Evolutionary conservation across 2,888 invertebrate genomes (phyloP).

Genomic region (Hypercompe scribonia): DNA sequence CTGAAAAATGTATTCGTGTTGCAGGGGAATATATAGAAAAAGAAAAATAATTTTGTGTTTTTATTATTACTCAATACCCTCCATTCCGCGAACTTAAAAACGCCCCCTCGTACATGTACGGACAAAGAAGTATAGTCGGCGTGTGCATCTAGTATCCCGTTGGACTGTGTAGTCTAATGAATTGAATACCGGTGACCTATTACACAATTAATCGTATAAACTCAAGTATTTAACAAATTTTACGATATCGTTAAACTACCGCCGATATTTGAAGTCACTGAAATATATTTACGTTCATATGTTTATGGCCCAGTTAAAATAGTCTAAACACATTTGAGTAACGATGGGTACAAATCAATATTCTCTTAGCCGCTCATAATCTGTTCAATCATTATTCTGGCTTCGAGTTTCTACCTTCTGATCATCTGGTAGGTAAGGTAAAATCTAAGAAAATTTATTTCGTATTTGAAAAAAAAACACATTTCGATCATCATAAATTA

Average conservation of each 20-base stretch:
- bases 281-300: constrained; percentile 17
- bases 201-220: constrained; percentile 21
- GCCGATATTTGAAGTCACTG: constrained; percentile 18
- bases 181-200: constrained; percentile 1
- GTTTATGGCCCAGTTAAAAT: constrained; percentile 20
- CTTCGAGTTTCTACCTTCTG: not conserved
- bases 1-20: too few species aligned
- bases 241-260: constrained; percentile 22
- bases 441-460: not conserved
- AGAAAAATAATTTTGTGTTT: too few species aligned
- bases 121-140: too few species aligned
- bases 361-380: not conserved
- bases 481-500: too few species aligned
- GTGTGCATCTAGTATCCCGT: too few species aligned
- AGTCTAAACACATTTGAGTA: constrained; percentile 7
- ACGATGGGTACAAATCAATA: constrained; percentile 8
- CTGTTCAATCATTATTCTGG: not conserved
- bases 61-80: too few species aligned
- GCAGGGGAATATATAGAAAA: too few species aligned
- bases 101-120: too few species aligned
- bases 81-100: too few species aligned
- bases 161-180: not conserved
- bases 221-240: constrained; percentile 12
- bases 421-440: too few species aligned
- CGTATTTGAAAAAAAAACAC: not conserved